A percentile compares a stretch with the other conserved stretches of the same genome.
These are phyloP conservation scores for Pangasius djambal DNA, from an alignment of 2,797 vertebrate species.

Conservation along the genomic window DNA sequence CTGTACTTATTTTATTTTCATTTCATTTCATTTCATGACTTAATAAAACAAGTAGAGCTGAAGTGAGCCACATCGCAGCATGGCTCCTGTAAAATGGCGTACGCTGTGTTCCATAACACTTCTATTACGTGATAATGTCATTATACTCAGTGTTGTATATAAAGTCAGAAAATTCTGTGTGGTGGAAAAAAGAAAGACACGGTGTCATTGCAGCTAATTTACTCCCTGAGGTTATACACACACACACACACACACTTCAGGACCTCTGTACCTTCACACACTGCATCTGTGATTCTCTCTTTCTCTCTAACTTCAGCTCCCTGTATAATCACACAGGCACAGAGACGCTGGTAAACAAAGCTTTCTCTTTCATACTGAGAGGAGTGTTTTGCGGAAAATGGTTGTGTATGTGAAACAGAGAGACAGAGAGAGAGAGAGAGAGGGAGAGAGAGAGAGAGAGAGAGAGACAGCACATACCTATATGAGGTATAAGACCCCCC, in stretches of 20 bases:
- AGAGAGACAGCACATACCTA: neutral
- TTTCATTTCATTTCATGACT: neutral
- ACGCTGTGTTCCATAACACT: neutral
- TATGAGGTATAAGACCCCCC: neutral
- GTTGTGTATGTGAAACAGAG: neutral
- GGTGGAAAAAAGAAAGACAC: neutral
- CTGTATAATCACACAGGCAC: constrained; percentile 24
- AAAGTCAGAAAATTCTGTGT: neutral
- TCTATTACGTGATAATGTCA: neutral
- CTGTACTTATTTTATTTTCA: neutral
- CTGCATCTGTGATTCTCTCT: neutral
- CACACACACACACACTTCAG: constrained; percentile 8
- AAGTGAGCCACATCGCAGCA: neutral
- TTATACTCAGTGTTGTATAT: neutral
- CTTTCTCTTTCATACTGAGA: constrained; percentile 2
- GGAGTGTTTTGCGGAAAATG: neutral
- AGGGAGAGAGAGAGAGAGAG: neutral
- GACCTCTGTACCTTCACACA: constrained; percentile 7
- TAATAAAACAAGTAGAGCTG: neutral
- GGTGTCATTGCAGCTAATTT: constrained; percentile 23
- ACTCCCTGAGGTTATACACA: constrained; percentile 33
- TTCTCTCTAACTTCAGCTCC: neutral
- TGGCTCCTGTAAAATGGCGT: neutral
- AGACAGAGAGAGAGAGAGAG: neutral
- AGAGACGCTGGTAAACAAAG: constrained; percentile 12